Conservation (phyloP, 2,888 invertebrate species). For the Pemphredon lugubris region DNA sequence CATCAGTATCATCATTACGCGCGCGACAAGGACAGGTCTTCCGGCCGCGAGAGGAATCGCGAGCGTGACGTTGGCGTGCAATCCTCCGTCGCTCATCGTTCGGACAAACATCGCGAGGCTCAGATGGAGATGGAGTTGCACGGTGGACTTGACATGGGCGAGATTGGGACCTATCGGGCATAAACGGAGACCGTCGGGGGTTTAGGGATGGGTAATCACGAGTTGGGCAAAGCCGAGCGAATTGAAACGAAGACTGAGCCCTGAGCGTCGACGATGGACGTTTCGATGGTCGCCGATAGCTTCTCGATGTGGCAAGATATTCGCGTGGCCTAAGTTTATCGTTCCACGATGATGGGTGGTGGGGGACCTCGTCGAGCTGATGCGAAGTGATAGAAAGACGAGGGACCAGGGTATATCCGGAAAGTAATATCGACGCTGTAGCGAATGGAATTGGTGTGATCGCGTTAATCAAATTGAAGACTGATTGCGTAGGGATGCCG, state of each 20-base stretch:
- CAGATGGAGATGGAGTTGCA: conserved; percentile 66
- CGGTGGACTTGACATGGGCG: conserved; percentile 61
- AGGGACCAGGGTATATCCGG: background rate
- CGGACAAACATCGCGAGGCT: conserved; percentile 62
- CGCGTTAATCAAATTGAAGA: conserved; percentile 43
- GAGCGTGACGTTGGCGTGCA: conserved; percentile 54
- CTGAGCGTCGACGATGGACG: conserved; percentile 11
- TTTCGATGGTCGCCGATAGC: background rate
- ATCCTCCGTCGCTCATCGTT: conserved; percentile 56
- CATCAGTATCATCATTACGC: conserved; percentile 75
- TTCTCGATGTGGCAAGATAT: background rate
- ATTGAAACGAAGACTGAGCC: conserved; percentile 61
- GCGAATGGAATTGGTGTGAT: conserved; percentile 24
- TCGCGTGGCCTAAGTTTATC: background rate
- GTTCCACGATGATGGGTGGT: background rate
- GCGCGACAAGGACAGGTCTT: conserved; percentile 65
- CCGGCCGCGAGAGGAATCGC: conserved; percentile 55
- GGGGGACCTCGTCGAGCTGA: background rate
- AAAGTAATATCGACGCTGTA: background rate
- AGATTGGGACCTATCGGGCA: conserved; percentile 64
- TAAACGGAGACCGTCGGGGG: conserved; percentile 27
- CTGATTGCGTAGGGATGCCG: conserved; percentile 30
- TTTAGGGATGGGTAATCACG: background rate
- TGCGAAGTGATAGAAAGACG: background rate
- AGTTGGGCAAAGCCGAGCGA: conserved; percentile 21